These are phyloP conservation scores for Rotaria macrura DNA, from an alignment of 2,888 invertebrate species.

Conservation along the genomic window DNA sequence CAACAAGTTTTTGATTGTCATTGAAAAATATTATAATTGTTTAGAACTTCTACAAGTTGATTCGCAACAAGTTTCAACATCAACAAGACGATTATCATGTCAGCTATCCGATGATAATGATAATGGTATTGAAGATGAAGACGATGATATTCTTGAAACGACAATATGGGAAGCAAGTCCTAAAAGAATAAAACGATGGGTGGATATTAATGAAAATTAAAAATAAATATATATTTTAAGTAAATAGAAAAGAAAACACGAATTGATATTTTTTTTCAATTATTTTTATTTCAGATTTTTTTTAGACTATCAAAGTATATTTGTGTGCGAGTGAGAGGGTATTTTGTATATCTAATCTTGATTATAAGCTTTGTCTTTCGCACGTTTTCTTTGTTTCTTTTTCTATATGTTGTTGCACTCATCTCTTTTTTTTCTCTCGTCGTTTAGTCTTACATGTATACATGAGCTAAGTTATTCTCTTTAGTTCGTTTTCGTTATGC, in stretches of 20 bases:
- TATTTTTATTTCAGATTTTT: not conserved
- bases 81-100: not conserved
- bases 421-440: not conserved
- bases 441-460: not conserved
- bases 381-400: not conserved
- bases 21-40: too few species aligned
- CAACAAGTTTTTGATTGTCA: too few species aligned
- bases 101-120: not conserved
- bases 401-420: not conserved
- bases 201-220: conserved; percentile 15
- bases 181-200: not conserved
- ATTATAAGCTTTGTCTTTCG: not conserved
- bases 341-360: not conserved
- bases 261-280: not conserved
- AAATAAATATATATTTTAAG: not conserved
- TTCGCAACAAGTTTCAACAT: not conserved
- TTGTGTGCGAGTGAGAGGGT: not conserved
- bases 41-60: not conserved
- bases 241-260: not conserved
- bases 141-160: not conserved
- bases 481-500: not conserved
- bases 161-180: not conserved
- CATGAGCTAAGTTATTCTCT: not conserved
- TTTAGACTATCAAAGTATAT: not conserved
- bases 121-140: not conserved